These are phyloP conservation scores for Oreochromis mossambicus DNA, from an alignment of 2,797 vertebrate genomes.

Conservation along the genomic window DNA sequence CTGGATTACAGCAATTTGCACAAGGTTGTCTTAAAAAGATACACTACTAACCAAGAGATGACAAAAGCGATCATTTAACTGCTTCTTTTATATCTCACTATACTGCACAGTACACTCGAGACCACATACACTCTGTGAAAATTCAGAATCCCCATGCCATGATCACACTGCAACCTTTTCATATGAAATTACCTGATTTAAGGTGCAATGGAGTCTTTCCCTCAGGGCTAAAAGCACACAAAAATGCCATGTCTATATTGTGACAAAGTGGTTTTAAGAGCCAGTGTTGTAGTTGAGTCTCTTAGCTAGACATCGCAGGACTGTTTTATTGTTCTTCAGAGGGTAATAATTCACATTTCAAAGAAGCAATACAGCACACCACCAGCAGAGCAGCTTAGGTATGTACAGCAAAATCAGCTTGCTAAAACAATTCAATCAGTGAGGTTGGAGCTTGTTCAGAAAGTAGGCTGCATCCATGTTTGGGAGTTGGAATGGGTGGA, in stretches of 20 bases:
- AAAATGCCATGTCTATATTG: not conserved
- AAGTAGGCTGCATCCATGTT: not conserved
- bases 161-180: conserved; percentile 33
- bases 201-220: conserved; percentile 17
- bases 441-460: not conserved
- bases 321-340: conserved; percentile 5
- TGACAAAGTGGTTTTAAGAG: conserved; percentile 36
- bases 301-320: conserved; percentile 11
- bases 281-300: not conserved
- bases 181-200: conserved; percentile 45
- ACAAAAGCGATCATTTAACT: conserved; percentile 26
- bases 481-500: not conserved
- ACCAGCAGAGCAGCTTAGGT: not conserved
- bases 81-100: conserved; percentile 1
- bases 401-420: not conserved
- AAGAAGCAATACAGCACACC: not conserved
- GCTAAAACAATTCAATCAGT: not conserved
- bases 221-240: not conserved
- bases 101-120: not conserved
- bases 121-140: conserved; percentile 3
- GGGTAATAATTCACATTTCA: not conserved
- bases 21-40: conserved; percentile 4
- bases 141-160: conserved; percentile 9
- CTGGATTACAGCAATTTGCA: conserved; percentile 3
- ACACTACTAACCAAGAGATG: conserved; percentile 13